phyloP scores from a whole-genome alignment of 2,888 invertebrate genomes.

The Papilio protenor region DNA sequence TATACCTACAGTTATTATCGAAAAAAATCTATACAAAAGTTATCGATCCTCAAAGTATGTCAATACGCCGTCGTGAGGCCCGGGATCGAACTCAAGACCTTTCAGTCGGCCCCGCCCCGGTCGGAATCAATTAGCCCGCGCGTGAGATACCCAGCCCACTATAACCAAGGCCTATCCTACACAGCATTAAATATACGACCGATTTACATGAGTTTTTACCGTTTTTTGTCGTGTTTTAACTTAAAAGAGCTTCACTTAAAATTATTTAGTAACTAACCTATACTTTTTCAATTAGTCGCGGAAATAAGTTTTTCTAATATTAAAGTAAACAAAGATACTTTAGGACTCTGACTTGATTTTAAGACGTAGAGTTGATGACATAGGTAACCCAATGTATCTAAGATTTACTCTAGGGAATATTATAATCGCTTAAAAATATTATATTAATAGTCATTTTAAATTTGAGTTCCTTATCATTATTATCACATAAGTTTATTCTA shows the following conservation, averaged over 20 bases:
- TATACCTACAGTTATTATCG: background rate
- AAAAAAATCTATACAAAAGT: background rate
- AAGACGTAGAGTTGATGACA: too few relatives aligned
- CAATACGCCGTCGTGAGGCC: constrained; percentile 46
- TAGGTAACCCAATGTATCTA: too few relatives aligned
- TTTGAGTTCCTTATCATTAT: too few relatives aligned
- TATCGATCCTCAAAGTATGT: constrained; percentile 31
- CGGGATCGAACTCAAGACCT: constrained; percentile 66
- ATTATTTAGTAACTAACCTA: too few relatives aligned
- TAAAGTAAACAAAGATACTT: too few relatives aligned
- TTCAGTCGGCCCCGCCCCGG: constrained; percentile 61
- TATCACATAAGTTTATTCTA: too few relatives aligned
- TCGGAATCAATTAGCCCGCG: constrained; percentile 71
- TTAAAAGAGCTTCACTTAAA: background rate
- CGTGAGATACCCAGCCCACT: constrained; percentile 65
- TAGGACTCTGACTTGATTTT: too few relatives aligned
- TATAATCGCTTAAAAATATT: too few relatives aligned
- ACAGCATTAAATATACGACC: constrained; percentile 11
- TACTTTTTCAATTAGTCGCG: too few relatives aligned
- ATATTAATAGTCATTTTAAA: too few relatives aligned
- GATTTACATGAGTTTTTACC: background rate
- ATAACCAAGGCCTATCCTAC: constrained; percentile 21
- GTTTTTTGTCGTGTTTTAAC: background rate
- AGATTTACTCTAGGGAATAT: too few relatives aligned
- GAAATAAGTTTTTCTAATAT: too few relatives aligned